Evolutionary conservation across 1,140 invertebrate genomes (phyloP), one percentile per base, ranked within the genome.

Genomic region (Heterodera schachtii): DNA sequence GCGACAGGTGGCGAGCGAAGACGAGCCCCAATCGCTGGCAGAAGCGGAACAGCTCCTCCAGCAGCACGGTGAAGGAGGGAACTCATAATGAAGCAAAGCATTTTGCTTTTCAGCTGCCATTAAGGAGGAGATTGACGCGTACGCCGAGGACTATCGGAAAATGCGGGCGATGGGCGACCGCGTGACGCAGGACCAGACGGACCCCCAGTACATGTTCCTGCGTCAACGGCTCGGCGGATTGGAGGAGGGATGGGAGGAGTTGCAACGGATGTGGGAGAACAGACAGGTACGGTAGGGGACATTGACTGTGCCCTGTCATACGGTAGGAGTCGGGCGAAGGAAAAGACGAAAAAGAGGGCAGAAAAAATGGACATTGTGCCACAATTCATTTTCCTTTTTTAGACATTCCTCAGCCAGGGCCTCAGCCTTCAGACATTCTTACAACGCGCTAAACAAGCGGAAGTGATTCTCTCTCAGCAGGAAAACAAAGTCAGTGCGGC

Each of bases 201-300:
- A 99, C 57, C 75, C 80, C 16, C 82, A 84, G 47, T 88, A 89
- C 79, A 88, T 89, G 88, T 89, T 89, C 87, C 82, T 84, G 77
- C 87, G 90, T 8, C 88, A 92, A 91, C 93, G 98, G 81, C 92
- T 99, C 81, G 98, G 97, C 92, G 97, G 97, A 1, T 91, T 99
- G 64, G 95, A 97, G 90, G 96, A 98, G 92, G 97, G 96, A 77
- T 99, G 98, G 98, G 95, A 96, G 82, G 97, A 99, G 90, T 91
- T 99, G 73, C 94, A 98, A 86, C 95, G 98, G 91, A 99, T 99
- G 97, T 99, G 97, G 97, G 96, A 97, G 89, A 98, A 98, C 91
- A 91, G 97, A 73, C 96, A 98, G 90, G 94, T 96, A 70, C 46
- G 8, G 9, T 70, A 44, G 49, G 49, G 11, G 0, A 2, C 49